phyloP scores from a whole-genome alignment of 1,140 invertebrate species.

The Mesaphorura yosii region DNA sequence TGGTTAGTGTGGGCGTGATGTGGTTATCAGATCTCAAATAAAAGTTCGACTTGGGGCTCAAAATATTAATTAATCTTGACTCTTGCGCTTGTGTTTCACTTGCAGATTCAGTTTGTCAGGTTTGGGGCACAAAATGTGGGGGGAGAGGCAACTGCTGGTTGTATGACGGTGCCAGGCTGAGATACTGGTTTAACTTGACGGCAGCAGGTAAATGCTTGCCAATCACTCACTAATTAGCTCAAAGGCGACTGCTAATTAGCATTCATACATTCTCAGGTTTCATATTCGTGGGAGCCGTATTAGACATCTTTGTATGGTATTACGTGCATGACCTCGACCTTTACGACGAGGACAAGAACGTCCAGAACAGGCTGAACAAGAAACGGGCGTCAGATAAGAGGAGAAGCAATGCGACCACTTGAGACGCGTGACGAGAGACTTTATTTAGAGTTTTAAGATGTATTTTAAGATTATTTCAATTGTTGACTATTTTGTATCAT shows the following conservation, averaged over 20 bases:
- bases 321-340: constrained; percentile 28
- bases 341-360: constrained; percentile 30
- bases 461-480: too few relatives aligned
- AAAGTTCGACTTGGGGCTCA: background rate
- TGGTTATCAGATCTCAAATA: background rate
- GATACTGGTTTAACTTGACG: constrained; percentile 53
- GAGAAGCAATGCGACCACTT: too few relatives aligned
- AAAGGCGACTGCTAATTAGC: background rate
- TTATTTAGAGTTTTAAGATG: too few relatives aligned
- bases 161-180: constrained; percentile 51
- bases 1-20: constrained; percentile 39
- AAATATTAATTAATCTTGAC: background rate
- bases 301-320: constrained; percentile 27
- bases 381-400: too few relatives aligned
- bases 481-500: too few relatives aligned
- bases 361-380: too few relatives aligned
- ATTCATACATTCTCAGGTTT: constrained; percentile 17
- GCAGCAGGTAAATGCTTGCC: constrained; percentile 42
- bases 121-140: constrained; percentile 61
- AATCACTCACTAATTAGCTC: background rate
- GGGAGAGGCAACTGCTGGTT: constrained; percentile 62
- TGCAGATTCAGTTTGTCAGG: constrained; percentile 52
- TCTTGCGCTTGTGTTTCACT: constrained; percentile 18
- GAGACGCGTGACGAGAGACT: too few relatives aligned
- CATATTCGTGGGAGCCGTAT: constrained; percentile 23